Evolutionary conservation across 1,140 invertebrate species (phyloP).

Genomic region (Chymomyza costata): DNA sequence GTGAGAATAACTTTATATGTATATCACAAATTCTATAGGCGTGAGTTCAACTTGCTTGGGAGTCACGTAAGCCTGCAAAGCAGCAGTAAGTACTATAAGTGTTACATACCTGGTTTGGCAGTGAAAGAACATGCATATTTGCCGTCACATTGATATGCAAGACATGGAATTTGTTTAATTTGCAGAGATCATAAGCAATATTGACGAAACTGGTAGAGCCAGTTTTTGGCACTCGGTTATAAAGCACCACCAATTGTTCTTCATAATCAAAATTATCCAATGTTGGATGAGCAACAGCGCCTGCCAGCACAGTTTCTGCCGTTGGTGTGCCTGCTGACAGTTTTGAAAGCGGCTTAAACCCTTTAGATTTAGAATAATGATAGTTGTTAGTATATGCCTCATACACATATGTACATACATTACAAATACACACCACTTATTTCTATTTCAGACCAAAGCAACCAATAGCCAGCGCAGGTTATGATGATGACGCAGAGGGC

Average conservation of each 20-base stretch:
- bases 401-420: neutral
- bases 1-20: too few relatives aligned
- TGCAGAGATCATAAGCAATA: constrained; percentile 96
- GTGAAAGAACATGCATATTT: constrained; percentile 94
- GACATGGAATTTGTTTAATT: constrained; percentile 93
- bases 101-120: constrained; percentile 91
- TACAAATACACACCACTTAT: constrained; percentile 24
- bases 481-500: constrained; percentile 43
- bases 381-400: neutral
- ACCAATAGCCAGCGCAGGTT: constrained; percentile 49
- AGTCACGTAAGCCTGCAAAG: too few relatives aligned
- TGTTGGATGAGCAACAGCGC: constrained; percentile 2
- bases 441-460: constrained; percentile 49
- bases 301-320: constrained; percentile 1
- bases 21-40: too few relatives aligned
- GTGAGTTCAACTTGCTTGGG: too few relatives aligned
- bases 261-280: constrained; percentile 69
- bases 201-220: constrained; percentile 98
- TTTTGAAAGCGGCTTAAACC: constrained; percentile 44
- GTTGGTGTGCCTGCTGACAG: constrained; percentile 1
- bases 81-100: neutral
- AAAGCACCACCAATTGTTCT: constrained; percentile 88
- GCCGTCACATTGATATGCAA: constrained; percentile 97
- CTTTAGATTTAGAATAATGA: constrained; percentile 19
- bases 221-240: constrained; percentile 99